Conservation (phyloP, 2,113 vertebrate genomes). For the Hydropotes inermis region DNA sequence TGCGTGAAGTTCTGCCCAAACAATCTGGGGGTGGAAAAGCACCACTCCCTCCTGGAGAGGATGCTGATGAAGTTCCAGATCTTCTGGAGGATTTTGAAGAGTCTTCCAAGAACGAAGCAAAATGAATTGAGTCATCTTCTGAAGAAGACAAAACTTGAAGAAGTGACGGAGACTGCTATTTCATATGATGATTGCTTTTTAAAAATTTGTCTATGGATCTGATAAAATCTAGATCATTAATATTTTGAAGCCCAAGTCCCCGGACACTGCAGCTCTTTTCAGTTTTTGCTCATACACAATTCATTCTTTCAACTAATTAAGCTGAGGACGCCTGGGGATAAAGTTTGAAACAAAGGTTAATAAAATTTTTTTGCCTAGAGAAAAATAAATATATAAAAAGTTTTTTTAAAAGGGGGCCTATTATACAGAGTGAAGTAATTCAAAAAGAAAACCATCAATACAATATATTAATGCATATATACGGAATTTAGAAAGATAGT, state of each 20-base stretch:
- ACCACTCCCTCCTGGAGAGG: conserved; percentile 94
- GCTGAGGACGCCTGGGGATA: background rate
- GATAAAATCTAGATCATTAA: background rate
- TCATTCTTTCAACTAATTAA: background rate
- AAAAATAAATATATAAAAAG: background rate
- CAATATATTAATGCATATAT: background rate
- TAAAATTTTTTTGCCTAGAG: background rate
- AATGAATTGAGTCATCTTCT: background rate
- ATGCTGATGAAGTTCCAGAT: conserved; percentile 96
- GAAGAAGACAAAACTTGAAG: background rate
- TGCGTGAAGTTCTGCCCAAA: conserved; percentile 95
- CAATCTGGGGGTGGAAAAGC: conserved; percentile 95
- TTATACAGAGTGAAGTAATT: background rate
- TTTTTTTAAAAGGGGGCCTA: background rate
- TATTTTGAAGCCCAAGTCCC: background rate
- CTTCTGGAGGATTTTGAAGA: background rate
- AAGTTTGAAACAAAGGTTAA: background rate
- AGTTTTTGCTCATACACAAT: background rate
- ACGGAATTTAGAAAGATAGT: background rate
- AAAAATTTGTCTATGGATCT: background rate
- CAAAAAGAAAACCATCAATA: background rate
- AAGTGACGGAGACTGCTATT: background rate
- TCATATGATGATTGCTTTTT: background rate
- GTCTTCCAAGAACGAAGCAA: background rate
- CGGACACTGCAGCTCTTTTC: background rate